Evolutionary conservation across 2,797 vertebrate genomes (phyloP), one percentile per base, ranked within the genome.

Genomic region (Eutrigla gurnardus): DNA sequence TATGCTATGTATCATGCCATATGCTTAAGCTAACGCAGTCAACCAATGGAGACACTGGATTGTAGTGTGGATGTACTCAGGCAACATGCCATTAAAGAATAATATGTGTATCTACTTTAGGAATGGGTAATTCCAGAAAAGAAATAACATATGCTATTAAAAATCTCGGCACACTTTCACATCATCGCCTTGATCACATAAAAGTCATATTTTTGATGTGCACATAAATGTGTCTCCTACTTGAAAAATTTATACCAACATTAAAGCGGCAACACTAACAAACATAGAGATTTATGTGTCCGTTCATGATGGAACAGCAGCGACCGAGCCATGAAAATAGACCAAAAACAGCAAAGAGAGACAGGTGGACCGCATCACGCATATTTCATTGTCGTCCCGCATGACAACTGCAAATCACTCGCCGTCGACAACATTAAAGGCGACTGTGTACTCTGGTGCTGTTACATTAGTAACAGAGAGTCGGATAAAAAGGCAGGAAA

Each of bases 241-340:
- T 70, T 53, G 18, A 54, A 10, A 42, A 12, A 67, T 53, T 45
- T 7, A 66, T 36, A 10, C 1, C 32, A 45, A 45, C 42, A n/a
- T 3, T 39, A 52, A 58, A 76, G 32, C 47, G 11, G 74, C 37
- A 64, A 43, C 4, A 60, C 17, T 12, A 77, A 65, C 39, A 18
- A 53, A 59, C 39, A 32, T 45, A 32, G 49, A 49, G 66, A 14
- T 37, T 17, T 43, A 64, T 42, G 25, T 42, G 37, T 17, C 42
- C 25, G 36, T 35, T 32, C 2, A 65, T 32, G 35, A 37, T 45
- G 10, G 35, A 52, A 17, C 45, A 39, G 39, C 39, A 25, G 33
- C 46, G 39, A 17, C 11, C 6, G 39, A 61, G 52, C 18, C 5
- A 36, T 3, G 14, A 25, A 25, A 39, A 45, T 1, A 46, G 6